A percentile compares a stretch with the other conserved stretches of the same genome.
Evolutionary conservation across 2,888 invertebrate genomes (phyloP).

Genomic region (Sympetrum striolatum): DNA sequence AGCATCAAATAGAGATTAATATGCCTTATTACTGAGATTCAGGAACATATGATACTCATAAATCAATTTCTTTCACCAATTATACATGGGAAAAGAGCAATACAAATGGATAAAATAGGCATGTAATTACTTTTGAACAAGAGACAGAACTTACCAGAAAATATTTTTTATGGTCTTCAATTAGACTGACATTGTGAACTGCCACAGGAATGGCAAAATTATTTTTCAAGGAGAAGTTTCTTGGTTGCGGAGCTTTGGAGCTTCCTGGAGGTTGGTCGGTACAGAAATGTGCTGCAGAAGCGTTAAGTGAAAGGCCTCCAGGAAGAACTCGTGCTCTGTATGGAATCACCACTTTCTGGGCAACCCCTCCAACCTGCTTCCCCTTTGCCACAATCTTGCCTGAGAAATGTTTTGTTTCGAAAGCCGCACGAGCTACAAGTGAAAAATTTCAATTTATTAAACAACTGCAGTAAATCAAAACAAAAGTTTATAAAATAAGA

Average conservation of each 20-base stretch:
- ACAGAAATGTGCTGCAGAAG: slow-evolving; percentile 62
- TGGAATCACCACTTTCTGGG: slow-evolving; percentile 65
- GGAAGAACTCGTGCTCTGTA: slow-evolving; percentile 68
- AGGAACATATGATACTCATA: too few species aligned
- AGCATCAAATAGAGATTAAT: too few species aligned
- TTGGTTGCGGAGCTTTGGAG: slow-evolving; percentile 53
- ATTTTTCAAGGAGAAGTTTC: slow-evolving; percentile 72
- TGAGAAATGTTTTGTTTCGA: slow-evolving; percentile 63
- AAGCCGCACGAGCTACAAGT: slow-evolving; percentile 64
- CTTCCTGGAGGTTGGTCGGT: slow-evolving; percentile 54
- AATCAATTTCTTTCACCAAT: too few species aligned
- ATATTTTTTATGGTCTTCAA: slow-evolving; percentile 66
- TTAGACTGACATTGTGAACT: slow-evolving; percentile 73
- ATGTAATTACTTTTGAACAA: background rate
- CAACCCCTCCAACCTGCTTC: slow-evolving; percentile 57
- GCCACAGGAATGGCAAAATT: slow-evolving; percentile 76
- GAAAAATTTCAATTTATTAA: slow-evolving; percentile 49
- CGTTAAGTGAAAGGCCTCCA: slow-evolving; percentile 67
- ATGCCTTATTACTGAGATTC: too few species aligned
- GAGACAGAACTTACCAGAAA: slow-evolving; percentile 64
- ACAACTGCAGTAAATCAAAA: background rate
- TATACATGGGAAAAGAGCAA: background rate
- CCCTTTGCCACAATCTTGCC: slow-evolving; percentile 66
- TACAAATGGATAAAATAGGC: background rate
- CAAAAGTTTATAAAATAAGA: background rate